A percentile compares a stretch with the other conserved stretches of the same genome.
Evolutionary conservation across 2,888 invertebrate species (phyloP).

Genomic region (Leucoma salicis): DNA sequence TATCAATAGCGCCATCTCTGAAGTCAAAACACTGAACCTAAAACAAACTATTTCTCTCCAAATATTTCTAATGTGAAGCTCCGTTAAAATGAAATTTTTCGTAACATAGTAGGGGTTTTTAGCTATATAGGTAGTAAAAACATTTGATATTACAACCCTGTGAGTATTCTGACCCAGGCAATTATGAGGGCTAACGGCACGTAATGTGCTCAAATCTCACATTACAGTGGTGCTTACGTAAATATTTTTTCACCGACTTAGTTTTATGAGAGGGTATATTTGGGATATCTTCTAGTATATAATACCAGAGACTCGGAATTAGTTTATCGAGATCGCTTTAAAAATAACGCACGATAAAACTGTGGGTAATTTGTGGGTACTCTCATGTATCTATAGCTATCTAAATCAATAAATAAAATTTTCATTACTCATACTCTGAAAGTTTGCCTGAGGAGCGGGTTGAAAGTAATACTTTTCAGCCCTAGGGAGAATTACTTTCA

Average conservation of each 20-base stretch:
- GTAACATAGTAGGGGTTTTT: constrained; percentile 11
- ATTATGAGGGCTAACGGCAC: constrained; percentile 35
- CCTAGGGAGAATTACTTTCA: no score
- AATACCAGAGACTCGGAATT: not conserved
- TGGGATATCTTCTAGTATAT: constrained; percentile 2
- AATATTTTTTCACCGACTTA: constrained; percentile 34
- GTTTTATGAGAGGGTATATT: constrained; percentile 23
- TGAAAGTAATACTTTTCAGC: no score
- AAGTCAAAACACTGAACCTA: not conserved
- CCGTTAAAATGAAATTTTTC: constrained; percentile 15
- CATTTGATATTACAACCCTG: constrained; percentile 18
- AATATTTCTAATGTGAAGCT: not conserved
- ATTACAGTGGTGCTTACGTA: constrained; percentile 32
- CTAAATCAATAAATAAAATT: no score
- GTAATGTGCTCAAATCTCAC: constrained; percentile 41
- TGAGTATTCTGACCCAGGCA: constrained; percentile 29
- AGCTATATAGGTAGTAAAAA: constrained; percentile 24
- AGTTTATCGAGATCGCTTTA: not conserved
- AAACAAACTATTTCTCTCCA: not conserved
- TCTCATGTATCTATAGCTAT: not conserved
- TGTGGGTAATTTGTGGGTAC: not conserved
- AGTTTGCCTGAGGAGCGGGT: no score
- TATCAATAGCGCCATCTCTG: no score
- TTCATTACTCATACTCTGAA: no score
- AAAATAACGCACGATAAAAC: not conserved